phyloP scores from a whole-genome alignment of 2,797 vertebrate genomes.

The Enoplosus armatus region DNA sequence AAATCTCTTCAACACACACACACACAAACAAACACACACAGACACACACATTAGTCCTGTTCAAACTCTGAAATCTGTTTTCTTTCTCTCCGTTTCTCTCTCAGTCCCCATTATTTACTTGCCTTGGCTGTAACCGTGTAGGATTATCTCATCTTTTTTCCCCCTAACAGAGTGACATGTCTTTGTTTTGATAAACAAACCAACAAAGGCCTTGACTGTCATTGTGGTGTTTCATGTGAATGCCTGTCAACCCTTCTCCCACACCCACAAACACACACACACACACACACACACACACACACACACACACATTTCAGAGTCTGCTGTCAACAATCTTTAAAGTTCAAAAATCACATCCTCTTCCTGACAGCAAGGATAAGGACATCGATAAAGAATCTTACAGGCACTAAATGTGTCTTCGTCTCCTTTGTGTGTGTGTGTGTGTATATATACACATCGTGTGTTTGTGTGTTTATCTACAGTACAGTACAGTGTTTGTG shows the following conservation, averaged over 20 bases:
- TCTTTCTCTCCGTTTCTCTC: slow-evolving; percentile 28
- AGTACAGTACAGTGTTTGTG: slow-evolving; percentile 20
- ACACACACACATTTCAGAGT: not conserved
- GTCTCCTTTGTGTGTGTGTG: slow-evolving; percentile 18
- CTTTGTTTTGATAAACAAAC: slow-evolving; percentile 72
- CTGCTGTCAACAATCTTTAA: slow-evolving; percentile 58
- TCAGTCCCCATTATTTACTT: slow-evolving; percentile 50
- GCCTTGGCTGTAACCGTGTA: slow-evolving; percentile 51
- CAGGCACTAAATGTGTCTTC: slow-evolving; percentile 33
- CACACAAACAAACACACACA: slow-evolving; percentile 24
- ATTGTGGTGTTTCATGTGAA: slow-evolving; percentile 52
- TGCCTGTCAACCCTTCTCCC: slow-evolving; percentile 51
- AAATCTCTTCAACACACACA: slow-evolving; percentile 30
- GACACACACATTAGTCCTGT: slow-evolving; percentile 28
- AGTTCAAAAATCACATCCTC: slow-evolving; percentile 57
- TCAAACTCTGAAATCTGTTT: slow-evolving; percentile 51
- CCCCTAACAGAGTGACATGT: slow-evolving; percentile 57
- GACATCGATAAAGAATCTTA: slow-evolving; percentile 55
- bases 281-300: slow-evolving; percentile 2
- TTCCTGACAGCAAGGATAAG: slow-evolving; percentile 50
- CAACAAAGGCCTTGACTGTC: slow-evolving; percentile 62
- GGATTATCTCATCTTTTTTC: slow-evolving; percentile 62
- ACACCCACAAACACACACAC: not conserved
- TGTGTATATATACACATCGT: not conserved
- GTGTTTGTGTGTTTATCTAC: not conserved